Base-by-base conservation (phyloP, 2,888 invertebrate genomes). In the Clistopyga incitator region DNA sequence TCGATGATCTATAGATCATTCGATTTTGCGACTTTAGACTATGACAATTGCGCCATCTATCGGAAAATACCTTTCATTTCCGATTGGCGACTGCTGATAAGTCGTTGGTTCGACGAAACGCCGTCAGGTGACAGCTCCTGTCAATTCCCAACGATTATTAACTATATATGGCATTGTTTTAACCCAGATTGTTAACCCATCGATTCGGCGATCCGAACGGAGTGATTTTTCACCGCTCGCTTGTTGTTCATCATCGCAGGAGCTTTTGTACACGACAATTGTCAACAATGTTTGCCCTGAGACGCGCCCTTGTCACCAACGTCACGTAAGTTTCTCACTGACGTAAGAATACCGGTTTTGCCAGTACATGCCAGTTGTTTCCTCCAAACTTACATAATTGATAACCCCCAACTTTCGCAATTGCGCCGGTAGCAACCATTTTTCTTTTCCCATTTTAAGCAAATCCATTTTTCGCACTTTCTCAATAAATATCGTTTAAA, bases 271-370 rank as follows among this genome's bases (percentile, higher is more conserved):
- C 20, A 25, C 8, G 2, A 45, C 38, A 54, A 52, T 11, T 42
- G 78, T 6, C 20, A 59, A 89, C 23, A 25, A 90, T 91, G 91
- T 89, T 90, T 54, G 87, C 87, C 20, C 80, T 81, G 23, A 88
- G 87, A 82, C 87, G 89, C 67, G 78, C 80, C 64, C 65, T 90
- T 13, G 76, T 88, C 4, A 86, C 87, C 52, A 87, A 81, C 47
- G 38, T 81, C 18, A 78, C 89, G 91, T 91, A 87, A 90, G 89
- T 90, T 47, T 42, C 6, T 65, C 4, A 6, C 18, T n/a, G 3
- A 64, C n/a, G 11, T 6, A 42, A 76, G 70, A 45, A 84, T 83
- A 77, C 84, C 84, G 81, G 75, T 42, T n/a, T 65, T 45, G 3
- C 74, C 42, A 72, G 77, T 42, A 52, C 47, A 52, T 52, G 11